Conservation (phyloP, 1,140 invertebrate species). For the Battus philenor region DNA sequence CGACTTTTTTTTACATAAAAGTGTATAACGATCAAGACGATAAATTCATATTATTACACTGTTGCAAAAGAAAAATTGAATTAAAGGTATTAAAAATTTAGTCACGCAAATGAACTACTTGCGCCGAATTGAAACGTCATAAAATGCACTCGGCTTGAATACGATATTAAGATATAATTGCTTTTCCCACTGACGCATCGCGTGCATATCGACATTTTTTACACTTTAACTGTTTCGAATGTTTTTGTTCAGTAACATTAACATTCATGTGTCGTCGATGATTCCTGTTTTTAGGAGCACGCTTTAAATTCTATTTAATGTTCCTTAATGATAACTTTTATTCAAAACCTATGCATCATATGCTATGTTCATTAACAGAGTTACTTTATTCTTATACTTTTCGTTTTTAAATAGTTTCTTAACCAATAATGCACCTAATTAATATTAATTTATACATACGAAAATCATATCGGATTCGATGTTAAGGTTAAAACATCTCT, state of each 20-base stretch:
- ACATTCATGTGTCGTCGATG: constrained; percentile 19
- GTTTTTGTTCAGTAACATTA: constrained; percentile 34
- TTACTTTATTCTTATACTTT: no score
- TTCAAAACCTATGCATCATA: background rate
- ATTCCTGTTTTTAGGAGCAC: constrained; percentile 13
- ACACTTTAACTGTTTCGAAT: constrained; percentile 34
- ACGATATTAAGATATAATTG: constrained; percentile 31
- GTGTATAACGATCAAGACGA: no score
- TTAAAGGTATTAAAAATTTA: constrained; percentile 2
- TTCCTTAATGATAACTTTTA: background rate
- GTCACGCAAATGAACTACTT: constrained; percentile 32
- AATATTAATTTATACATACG: no score
- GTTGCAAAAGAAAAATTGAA: background rate
- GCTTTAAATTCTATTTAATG: constrained; percentile 6
- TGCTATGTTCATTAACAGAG: no score
- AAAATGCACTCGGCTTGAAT: constrained; percentile 45
- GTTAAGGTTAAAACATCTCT: no score
- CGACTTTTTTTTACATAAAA: no score
- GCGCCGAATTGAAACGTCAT: constrained; percentile 49
- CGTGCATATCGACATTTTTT: constrained; percentile 38
- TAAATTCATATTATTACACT: no score
- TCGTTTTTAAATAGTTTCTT: no score
- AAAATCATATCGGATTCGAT: no score
- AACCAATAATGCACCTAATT: no score
- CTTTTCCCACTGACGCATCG: constrained; percentile 34